phyloP scores from a whole-genome alignment of 2,888 invertebrate species.

The Villa cingulata region DNA sequence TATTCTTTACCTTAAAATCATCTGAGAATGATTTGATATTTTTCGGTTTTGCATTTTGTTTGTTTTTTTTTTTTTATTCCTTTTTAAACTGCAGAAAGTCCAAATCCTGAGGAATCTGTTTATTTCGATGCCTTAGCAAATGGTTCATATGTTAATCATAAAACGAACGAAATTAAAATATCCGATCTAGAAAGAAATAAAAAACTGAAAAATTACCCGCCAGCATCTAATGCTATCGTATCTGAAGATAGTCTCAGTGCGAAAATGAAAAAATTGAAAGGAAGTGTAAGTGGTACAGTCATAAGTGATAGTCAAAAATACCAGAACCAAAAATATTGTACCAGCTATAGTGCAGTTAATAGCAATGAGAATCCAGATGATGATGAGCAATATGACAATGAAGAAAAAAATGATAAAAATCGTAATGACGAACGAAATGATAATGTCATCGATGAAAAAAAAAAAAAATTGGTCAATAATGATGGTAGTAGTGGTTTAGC shows the following conservation, averaged over 20 bases:
- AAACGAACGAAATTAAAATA: not conserved
- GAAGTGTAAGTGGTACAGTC: slow-evolving; percentile 1
- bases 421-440: no score
- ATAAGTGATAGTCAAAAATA: slow-evolving; percentile 3
- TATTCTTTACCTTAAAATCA: no score
- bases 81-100: slow-evolving; percentile 32
- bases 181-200: slow-evolving; percentile 2
- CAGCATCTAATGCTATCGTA: not conserved
- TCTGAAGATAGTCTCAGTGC: slow-evolving; percentile 1
- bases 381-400: no score
- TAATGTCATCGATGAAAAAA: no score
- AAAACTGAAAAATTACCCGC: slow-evolving; percentile 1
- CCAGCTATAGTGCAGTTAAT: slow-evolving; percentile 1
- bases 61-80: not conserved
- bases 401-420: no score
- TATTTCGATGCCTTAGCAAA: slow-evolving; percentile 72
- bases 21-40: no score
- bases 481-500: no score
- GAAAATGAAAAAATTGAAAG: slow-evolving; percentile 10
- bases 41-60: not conserved
- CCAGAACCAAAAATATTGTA: not conserved
- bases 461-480: no score
- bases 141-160: slow-evolving; percentile 27
- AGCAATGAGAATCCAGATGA: no score
- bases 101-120: slow-evolving; percentile 59